phyloP scores from a whole-genome alignment of 1,140 invertebrate genomes.

The Metopolophium dirhodum region DNA sequence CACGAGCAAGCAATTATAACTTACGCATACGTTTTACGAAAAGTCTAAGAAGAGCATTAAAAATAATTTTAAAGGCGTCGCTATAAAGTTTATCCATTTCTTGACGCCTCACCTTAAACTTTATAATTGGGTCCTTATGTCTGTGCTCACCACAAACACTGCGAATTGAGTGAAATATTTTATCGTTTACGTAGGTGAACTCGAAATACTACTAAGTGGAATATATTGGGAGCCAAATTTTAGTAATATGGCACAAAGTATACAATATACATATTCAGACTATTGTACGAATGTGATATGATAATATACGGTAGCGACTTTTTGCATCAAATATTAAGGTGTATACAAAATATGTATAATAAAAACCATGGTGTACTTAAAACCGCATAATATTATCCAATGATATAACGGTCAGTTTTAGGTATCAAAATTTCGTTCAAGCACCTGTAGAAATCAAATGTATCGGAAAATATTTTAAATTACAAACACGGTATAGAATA shows the following conservation, averaged over 20 bases:
- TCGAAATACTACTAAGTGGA: background rate
- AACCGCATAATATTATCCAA: background rate
- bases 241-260: background rate
- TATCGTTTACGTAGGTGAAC: background rate
- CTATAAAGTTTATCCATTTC: background rate
- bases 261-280: background rate
- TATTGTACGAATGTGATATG: background rate
- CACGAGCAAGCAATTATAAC: background rate
- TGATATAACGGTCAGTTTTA: background rate
- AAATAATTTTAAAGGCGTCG: conserved; percentile 30
- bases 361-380: background rate
- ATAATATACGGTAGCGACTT: background rate
- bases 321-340: background rate
- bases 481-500: background rate
- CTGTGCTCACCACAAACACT: background rate
- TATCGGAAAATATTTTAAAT: background rate
- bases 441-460: background rate
- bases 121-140: conserved; percentile 29
- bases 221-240: background rate
- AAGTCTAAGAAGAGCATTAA: conserved; percentile 21
- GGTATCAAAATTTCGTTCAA: background rate
- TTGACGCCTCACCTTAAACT: background rate
- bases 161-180: background rate
- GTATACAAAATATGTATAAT: no score
- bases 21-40: background rate